Percentiles rank a stretch among this genome's conserved stretches.
phyloP scores from a whole-genome alignment of 2,113 vertebrate species.

The Gadus macrocephalus region DNA sequence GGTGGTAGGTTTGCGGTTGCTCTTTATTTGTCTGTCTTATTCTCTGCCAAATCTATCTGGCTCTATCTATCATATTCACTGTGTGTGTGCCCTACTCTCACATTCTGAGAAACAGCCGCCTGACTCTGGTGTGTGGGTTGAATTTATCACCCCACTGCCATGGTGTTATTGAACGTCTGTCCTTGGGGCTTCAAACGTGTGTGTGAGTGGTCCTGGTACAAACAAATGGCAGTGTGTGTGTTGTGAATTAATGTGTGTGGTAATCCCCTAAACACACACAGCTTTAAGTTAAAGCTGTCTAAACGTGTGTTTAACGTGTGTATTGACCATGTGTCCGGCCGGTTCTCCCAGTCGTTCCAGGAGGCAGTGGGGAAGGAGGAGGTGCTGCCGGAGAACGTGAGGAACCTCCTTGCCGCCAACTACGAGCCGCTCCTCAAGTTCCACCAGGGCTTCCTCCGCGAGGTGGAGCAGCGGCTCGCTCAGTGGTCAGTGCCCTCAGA shows the following conservation, averaged over 20 bases:
- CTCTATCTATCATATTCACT: no score
- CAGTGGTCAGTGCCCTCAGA: constrained; percentile 78
- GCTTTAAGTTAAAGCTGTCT: not conserved
- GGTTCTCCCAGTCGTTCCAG: constrained; percentile 78
- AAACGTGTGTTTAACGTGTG: not conserved
- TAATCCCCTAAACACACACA: no score
- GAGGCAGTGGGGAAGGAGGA: constrained; percentile 79
- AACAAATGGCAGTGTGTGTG: no score
- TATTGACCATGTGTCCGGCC: not conserved
- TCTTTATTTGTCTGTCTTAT: not conserved
- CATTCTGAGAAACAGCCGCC: no score
- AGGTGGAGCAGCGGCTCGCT: constrained; percentile 88
- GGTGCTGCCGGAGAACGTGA: constrained; percentile 80
- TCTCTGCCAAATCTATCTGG: not conserved
- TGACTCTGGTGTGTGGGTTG: no score
- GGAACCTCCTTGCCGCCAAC: constrained; percentile 79
- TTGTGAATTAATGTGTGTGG: no score
- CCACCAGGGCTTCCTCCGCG: constrained; percentile 88
- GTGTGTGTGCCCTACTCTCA: not conserved
- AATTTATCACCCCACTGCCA: no score
- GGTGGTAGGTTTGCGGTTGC: no score
- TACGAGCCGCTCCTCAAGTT: constrained; percentile 92
- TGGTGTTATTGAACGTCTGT: no score
- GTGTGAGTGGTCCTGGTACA: not conserved
- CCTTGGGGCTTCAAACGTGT: no score